Percentiles rank a stretch among this genome's conserved stretches.
These are phyloP conservation scores for Cottoperca gobio DNA, from an alignment of 2,797 vertebrate genomes.

Conservation along the genomic window DNA sequence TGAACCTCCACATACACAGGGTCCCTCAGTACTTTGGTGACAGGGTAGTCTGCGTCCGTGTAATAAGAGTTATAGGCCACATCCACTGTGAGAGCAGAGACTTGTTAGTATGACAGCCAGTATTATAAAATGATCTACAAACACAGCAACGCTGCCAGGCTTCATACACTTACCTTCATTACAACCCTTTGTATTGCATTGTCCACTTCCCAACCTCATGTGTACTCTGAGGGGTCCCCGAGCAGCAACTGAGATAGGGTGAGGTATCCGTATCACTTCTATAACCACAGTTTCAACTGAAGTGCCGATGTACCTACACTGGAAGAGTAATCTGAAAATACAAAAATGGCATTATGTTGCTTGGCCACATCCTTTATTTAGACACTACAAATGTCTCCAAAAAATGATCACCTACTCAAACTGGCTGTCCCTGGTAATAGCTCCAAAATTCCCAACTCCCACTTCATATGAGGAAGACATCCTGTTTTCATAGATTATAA, in stretches of 20 bases:
- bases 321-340: constrained; percentile 72
- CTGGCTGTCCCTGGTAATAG: constrained; percentile 80
- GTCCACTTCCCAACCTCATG: constrained; percentile 76
- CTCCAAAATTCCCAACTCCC: constrained; percentile 49
- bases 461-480: constrained; percentile 74
- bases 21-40: constrained; percentile 71
- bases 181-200: constrained; percentile 76
- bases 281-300: constrained; percentile 52
- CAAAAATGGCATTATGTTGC: constrained; percentile 1
- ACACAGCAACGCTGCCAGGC: neutral
- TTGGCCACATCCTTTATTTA: neutral
- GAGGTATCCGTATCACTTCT: constrained; percentile 12
- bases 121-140: constrained; percentile 4
- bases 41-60: constrained; percentile 69
- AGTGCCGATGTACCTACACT: constrained; percentile 63
- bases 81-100: constrained; percentile 57
- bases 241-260: constrained; percentile 36
- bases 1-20: constrained; percentile 76
- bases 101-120: constrained; percentile 5
- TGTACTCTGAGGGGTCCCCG: constrained; percentile 70
- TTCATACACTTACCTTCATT: constrained; percentile 55
- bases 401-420: constrained; percentile 70
- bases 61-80: constrained; percentile 76
- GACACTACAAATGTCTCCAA: neutral
- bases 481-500: constrained; percentile 80